Base-by-base conservation (phyloP, 2,797 vertebrate genomes). In the Melanotaenia parkinsoni region DNA sequence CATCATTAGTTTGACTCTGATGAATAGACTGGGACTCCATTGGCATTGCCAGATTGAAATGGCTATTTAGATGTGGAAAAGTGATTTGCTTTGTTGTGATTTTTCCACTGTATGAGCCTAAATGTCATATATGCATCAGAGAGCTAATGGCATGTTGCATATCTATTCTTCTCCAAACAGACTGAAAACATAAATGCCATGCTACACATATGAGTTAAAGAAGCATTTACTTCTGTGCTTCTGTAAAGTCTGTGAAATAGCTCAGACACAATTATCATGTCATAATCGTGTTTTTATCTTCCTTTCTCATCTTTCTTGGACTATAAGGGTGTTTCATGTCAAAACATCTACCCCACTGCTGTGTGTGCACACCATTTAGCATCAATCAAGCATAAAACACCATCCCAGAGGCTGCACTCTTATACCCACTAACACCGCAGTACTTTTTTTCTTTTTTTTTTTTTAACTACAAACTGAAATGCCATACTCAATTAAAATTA, bases 381-480 rank as follows among this genome's bases (percentile, higher is more conserved):
- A 77, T 76, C 83, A 86, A 82, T 88, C 79, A 87, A 84, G 89
- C 89, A 76, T 89, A 72, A 91, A 91, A 86, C 89, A 82, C 80
- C 76, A 77, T 79, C 78, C 76, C 74, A 1, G 74, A 89, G 84
- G 84, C 82, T 63, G 56, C 86, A 67, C 82, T 71, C 50, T 22
- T 70, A 67, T 71, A 74, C 82, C 70, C 81, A 50, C 78, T 53
- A 72, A 76, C 80, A 69, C 76, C 80, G 61, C 70, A 57, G 26
- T 37, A 67, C 67, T 63, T 63, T 67, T 70, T 65, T 45, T 28
- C 53, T 56, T 38, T 30, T 65, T 45, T 28, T 28, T 28, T 26
- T 26, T 26, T 26, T 2, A 26, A 67, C 54, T 50, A 14, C 65
- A 78, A 22, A 50, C 77, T 63, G 50, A 66, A 71, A 72, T 76